Base-by-base conservation (phyloP, 2,888 invertebrate genomes). In the Chrysotoxum bicinctum region DNA sequence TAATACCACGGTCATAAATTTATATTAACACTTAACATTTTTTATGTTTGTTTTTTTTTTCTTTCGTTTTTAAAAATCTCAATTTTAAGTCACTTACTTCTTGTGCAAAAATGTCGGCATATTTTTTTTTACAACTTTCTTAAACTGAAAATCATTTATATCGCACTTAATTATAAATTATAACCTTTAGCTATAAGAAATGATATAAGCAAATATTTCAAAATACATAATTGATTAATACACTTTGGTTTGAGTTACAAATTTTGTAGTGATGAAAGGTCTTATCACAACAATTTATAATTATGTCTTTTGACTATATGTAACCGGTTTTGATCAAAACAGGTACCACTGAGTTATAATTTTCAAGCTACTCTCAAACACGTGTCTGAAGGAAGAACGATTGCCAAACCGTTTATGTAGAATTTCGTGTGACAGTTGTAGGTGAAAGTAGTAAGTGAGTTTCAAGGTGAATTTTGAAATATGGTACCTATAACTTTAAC, bases 11-110 rank as follows among this genome's bases (percentile, higher is more conserved):
- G 35, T 66, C 66, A 66, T 50, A 66, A 66, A 50, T 23, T 21
- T 21, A 35, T 66, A 9, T 50, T 35, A 3, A 12, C 19, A 45
- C 9, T 45, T 8, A 19, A 64, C 64, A 64, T 48, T 19, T 66
- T 3, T 9, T 35, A 23, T 48, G 35, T 21, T 50, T 66, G 12
- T 30, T 8, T 0, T 10, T 35, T 12, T 35, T 56, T 19, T 16
- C 0, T 64, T 12, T 45, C 2, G 16, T 30, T 64, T 30, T 7
- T 12, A 45, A 7, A 19, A 32, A 45, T 7, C 8, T 14, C 35
- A 30, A 66, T 45, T 14, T n/a, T 4, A 66, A 48, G 21, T 35
- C 48, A 66, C 66, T 66, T 66, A 66, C 66, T 66, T 66, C 8
- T 10, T 50, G n/a, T 66, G 23, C 23, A 66, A 66, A 66, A 66